Evolutionary conservation across 2,888 invertebrate genomes (phyloP).

Genomic region (Mesorhabditis belari): DNA sequence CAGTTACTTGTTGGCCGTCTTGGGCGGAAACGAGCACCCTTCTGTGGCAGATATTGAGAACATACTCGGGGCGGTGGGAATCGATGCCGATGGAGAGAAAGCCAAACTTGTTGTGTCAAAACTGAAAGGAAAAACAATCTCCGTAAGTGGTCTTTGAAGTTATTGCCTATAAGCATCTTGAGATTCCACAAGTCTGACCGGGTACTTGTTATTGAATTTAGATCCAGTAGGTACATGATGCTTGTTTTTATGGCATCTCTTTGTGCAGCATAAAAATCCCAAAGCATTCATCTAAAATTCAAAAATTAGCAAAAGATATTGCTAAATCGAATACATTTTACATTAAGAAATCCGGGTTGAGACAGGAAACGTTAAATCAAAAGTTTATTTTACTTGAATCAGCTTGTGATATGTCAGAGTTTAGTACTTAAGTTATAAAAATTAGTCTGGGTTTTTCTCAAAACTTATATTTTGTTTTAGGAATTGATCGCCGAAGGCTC

Average conservation of each 20-base stretch:
- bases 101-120: conserved; percentile 71
- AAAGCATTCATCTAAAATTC: no score
- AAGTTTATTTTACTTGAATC: not conserved
- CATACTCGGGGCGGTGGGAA: conserved; percentile 88
- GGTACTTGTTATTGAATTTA: not conserved
- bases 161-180: not conserved
- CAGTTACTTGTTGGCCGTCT: conserved; percentile 86
- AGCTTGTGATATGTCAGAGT: not conserved
- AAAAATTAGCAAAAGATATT: no score
- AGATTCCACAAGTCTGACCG: no score
- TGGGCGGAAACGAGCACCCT: conserved; percentile 81
- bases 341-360: no score
- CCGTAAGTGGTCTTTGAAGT: conserved; percentile 1
- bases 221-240: not conserved
- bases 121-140: conserved; percentile 80
- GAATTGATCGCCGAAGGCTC: conserved; percentile 38
- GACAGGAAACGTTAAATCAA: no score
- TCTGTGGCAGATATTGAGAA: conserved; percentile 63
- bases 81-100: conserved; percentile 79
- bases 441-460: no score
- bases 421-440: no score
- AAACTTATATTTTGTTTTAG: not conserved
- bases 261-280: no score
- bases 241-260: no score
- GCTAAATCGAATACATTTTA: no score